Percentiles rank a stretch among this genome's conserved stretches.
These are phyloP conservation scores for Paralvinella palmiformis DNA, from an alignment of 1,140 invertebrate species.

Conservation along the genomic window DNA sequence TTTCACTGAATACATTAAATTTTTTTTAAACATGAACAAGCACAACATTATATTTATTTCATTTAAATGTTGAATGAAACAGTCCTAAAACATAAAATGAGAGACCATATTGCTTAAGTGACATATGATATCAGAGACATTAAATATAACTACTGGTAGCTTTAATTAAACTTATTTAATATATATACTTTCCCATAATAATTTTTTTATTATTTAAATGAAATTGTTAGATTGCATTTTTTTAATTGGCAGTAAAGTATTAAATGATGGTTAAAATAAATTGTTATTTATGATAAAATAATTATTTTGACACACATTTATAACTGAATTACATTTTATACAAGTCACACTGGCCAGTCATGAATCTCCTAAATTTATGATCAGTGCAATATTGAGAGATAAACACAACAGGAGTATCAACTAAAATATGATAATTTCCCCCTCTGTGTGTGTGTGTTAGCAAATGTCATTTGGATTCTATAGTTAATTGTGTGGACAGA, in stretches of 20 bases:
- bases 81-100: background rate
- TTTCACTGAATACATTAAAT: background rate
- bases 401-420: too few species aligned
- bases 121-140: background rate
- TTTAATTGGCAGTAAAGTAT: background rate
- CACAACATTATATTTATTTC: background rate
- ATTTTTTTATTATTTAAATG: background rate
- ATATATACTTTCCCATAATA: background rate
- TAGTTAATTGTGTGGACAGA: too few species aligned
- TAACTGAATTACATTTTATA: too few species aligned
- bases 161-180: background rate
- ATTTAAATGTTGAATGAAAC: background rate
- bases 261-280: background rate
- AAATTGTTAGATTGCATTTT: background rate
- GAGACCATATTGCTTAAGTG: background rate
- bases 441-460: too few species aligned
- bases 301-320: too few species aligned
- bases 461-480: too few species aligned
- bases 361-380: too few species aligned
- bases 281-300: background rate
- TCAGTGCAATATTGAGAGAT: too few species aligned
- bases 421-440: too few species aligned
- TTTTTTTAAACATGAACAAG: background rate
- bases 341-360: too few species aligned
- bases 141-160: slow-evolving; percentile 2